Conservation (phyloP, 2,113 vertebrate species). For the Ondatra zibethicus region DNA sequence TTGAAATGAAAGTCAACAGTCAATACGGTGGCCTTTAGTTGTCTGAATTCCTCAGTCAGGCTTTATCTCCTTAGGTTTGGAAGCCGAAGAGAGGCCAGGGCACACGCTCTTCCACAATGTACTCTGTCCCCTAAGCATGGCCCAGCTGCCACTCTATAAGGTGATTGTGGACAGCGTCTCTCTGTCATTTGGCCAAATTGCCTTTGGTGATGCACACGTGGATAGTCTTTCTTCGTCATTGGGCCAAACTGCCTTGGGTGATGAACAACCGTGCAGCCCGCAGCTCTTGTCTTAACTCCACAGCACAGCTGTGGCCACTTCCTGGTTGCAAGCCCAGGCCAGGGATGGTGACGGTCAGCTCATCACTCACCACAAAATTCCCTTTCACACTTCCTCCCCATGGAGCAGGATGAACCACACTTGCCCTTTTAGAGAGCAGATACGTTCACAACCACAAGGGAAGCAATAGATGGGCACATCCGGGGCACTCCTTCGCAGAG, state of each 20-base stretch:
- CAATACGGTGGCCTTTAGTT: background rate
- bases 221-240: background rate
- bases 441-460: conserved; percentile 55
- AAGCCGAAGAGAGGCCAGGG: background rate
- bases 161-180: background rate
- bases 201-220: background rate
- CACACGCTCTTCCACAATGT: background rate
- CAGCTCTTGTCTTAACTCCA: conserved; percentile 54
- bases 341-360: background rate
- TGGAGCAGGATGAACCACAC: background rate
- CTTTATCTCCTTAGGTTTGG: background rate
- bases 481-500: conserved; percentile 3
- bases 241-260: background rate
- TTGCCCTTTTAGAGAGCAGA: conserved; percentile 63
- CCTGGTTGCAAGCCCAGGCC: conserved; percentile 60
- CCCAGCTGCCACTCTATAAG: background rate
- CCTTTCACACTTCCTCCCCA: conserved; percentile 50
- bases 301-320: conserved; percentile 62
- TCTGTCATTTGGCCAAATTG: background rate
- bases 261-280: background rate
- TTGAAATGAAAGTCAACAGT: background rate
- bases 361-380: conserved; percentile 49
- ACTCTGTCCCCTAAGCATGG: background rate
- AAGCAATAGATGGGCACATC: conserved; percentile 61
- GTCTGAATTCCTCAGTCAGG: background rate